These are phyloP conservation scores for Myrmecophaga tridactyla DNA, from an alignment of 2,113 vertebrate genomes.

Conservation along the genomic window DNA sequence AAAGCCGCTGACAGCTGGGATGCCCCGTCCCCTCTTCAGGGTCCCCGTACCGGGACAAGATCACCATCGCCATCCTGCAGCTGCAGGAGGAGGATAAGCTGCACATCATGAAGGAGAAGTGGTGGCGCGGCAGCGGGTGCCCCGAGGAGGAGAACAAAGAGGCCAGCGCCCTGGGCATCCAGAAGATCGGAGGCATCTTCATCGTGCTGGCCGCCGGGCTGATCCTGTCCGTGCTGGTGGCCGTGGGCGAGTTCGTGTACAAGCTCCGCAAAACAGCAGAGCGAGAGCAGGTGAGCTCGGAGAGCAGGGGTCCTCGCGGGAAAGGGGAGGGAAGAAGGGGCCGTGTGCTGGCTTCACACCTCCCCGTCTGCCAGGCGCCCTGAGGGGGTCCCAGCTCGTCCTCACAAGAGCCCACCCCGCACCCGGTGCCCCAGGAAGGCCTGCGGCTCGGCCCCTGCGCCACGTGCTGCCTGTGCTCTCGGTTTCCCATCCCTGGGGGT, in stretches of 20 bases:
- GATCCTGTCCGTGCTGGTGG: conserved; percentile 95
- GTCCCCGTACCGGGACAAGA: conserved; percentile 97
- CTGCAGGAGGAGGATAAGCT: conserved; percentile 97
- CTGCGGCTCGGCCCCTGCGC: not conserved
- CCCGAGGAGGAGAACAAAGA: conserved; percentile 94
- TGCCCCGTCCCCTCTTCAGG: conserved; percentile 80
- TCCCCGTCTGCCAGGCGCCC: rapidly evolving
- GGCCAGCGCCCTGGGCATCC: conserved; percentile 95
- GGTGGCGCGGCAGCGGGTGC: conserved; percentile 96
- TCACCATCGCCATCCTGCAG: conserved; percentile 97
- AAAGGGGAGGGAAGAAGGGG: not conserved
- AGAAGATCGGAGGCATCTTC: conserved; percentile 98
- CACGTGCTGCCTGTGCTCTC: not conserved
- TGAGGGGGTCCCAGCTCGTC: not conserved
- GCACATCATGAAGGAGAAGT: conserved; percentile 97
- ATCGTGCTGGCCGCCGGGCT: conserved; percentile 96
- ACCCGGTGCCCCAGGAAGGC: not conserved
- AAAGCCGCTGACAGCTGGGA: not conserved
- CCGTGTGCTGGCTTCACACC: rapidly evolving
- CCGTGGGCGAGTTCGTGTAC: conserved; percentile 97
- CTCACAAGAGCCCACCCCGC: not conserved
- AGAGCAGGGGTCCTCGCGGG: rapidly evolving
- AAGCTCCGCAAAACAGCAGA: conserved; percentile 95
- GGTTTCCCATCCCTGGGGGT: not conserved
- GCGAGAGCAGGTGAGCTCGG: conserved; percentile 90